phyloP scores from a whole-genome alignment of 2,113 vertebrate species.

The Brachyistius frenatus region DNA sequence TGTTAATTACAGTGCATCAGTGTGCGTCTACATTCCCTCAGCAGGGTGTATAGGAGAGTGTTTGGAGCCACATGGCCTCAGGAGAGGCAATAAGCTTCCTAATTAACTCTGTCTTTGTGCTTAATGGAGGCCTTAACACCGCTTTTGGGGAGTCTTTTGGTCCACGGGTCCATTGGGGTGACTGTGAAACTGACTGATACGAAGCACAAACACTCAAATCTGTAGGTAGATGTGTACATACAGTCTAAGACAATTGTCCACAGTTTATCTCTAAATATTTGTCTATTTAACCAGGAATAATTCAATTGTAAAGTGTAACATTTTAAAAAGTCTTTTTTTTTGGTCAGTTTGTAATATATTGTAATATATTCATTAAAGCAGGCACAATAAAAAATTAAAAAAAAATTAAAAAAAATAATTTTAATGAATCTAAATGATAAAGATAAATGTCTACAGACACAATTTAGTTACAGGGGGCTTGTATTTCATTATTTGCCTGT shows the following conservation, averaged over 20 bases:
- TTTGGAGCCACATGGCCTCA: conserved; percentile 68
- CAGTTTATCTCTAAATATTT: conserved; percentile 12
- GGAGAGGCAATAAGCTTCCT: conserved; percentile 84
- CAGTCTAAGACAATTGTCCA: not conserved
- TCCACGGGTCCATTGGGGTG: conserved; percentile 56
- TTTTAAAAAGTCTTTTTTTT: not conserved
- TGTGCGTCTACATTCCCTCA: conserved; percentile 64
- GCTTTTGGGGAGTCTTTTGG: conserved; percentile 75
- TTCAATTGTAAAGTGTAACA: not conserved
- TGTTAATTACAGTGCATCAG: conserved; percentile 78
- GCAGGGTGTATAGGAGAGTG: conserved; percentile 67
- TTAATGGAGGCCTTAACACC: conserved; percentile 76
- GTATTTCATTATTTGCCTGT: not conserved
- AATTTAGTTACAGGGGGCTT: not conserved
- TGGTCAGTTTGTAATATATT: not conserved
- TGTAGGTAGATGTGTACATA: conserved; percentile 8
- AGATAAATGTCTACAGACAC: not conserved
- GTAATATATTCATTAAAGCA: not conserved
- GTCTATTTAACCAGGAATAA: not conserved
- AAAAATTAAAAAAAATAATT: not conserved
- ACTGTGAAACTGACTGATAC: conserved; percentile 67
- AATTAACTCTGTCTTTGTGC: conserved; percentile 85
- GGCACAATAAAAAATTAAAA: no score
- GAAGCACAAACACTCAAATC: conserved; percentile 44
- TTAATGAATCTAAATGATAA: not conserved